Base-by-base conservation (phyloP, 2,888 invertebrate genomes). In the Diplazon laetatorius region DNA sequence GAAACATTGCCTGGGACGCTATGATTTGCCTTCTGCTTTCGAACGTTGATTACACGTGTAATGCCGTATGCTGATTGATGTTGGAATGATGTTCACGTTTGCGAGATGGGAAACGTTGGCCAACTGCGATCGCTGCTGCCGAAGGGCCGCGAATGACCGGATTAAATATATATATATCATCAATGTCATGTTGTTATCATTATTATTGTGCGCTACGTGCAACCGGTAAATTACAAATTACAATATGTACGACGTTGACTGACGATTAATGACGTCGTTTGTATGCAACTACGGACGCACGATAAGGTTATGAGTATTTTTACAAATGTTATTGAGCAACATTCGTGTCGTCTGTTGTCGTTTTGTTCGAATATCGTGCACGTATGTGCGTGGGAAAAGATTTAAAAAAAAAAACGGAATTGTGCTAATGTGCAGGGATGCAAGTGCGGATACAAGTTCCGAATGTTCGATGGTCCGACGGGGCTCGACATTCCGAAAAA, bases 51-150 rank as follows among this genome's bases (percentile, higher is more conserved):
- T 70, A 76, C 80, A 76, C 69, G 44, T 78, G 72, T 66, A 77
- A 74, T 74, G 77, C 73, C 66, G 69, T 71, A 79, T 76, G 80
- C 80, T 81, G 76, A 62, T 82, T 81, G 76, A 70, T 82, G 80
- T 81, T 77, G 80, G 79, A 78, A 81, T 81, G 81, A 75, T 81
- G 48, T 76, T 79, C 42, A 39, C 65, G 66, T n/a, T n/a, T 62
- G 57, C 50, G 55, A 72, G 48, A 60, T 57, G 44, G 57, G 20
- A 2, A 18, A 60, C 18, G 4, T 16, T 12, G 22, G 22, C n/a
- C 44, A 65, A 46, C 37, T 39, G 72, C 65, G 12, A 50, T 59
- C 20, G 59, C 42, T 16, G 42, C 55, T 72, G 72, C 62, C 62
- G 68, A 69, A 73, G 77, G 50, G 57, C 68, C 62, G 39, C 12